A percentile compares a stretch with the other conserved stretches of the same genome.
These are phyloP conservation scores for Paguma larvata DNA, from an alignment of 2,797 vertebrate species.

Conservation along the genomic window DNA sequence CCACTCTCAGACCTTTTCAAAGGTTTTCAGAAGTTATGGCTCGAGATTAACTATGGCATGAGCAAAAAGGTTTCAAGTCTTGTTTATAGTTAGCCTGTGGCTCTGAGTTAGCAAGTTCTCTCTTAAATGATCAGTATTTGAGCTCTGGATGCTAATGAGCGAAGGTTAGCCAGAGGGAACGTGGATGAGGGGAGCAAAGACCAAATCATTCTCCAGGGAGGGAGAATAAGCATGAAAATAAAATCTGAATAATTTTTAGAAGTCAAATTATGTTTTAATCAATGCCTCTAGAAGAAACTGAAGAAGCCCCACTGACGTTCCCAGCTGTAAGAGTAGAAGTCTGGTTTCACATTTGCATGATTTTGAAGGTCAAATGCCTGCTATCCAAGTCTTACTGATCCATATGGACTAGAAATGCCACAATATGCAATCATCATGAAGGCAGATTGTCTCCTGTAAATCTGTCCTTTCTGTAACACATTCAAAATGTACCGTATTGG, in stretches of 20 bases:
- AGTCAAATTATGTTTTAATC: slow-evolving; percentile 90
- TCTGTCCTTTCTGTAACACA: slow-evolving; percentile 91
- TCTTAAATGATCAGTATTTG: slow-evolving; percentile 88
- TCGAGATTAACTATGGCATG: slow-evolving; percentile 87
- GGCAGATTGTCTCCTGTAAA: slow-evolving; percentile 93
- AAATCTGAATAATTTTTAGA: slow-evolving; percentile 84
- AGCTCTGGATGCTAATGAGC: slow-evolving; percentile 89
- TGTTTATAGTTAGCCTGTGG: slow-evolving; percentile 87
- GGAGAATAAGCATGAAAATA: slow-evolving; percentile 77
- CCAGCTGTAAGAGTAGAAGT: slow-evolving; percentile 90
- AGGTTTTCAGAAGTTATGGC: slow-evolving; percentile 88
- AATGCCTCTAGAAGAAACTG: slow-evolving; percentile 86
- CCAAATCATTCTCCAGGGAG: slow-evolving; percentile 61
- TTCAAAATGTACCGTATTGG: slow-evolving; percentile 90
- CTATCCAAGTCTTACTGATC: slow-evolving; percentile 91
- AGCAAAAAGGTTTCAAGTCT: slow-evolving; percentile 89
- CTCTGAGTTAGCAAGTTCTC: slow-evolving; percentile 88
- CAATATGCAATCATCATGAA: slow-evolving; percentile 92
- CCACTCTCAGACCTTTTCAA: slow-evolving; percentile 89
- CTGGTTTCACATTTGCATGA: slow-evolving; percentile 91
- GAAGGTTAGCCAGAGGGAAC: slow-evolving; percentile 88
- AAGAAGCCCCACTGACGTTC: slow-evolving; percentile 87
- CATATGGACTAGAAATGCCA: slow-evolving; percentile 94
- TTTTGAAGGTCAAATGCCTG: slow-evolving; percentile 93
- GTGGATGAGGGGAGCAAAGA: slow-evolving; percentile 63